Base-by-base conservation (phyloP, 2,888 invertebrate species). In the Athalia cordata region DNA sequence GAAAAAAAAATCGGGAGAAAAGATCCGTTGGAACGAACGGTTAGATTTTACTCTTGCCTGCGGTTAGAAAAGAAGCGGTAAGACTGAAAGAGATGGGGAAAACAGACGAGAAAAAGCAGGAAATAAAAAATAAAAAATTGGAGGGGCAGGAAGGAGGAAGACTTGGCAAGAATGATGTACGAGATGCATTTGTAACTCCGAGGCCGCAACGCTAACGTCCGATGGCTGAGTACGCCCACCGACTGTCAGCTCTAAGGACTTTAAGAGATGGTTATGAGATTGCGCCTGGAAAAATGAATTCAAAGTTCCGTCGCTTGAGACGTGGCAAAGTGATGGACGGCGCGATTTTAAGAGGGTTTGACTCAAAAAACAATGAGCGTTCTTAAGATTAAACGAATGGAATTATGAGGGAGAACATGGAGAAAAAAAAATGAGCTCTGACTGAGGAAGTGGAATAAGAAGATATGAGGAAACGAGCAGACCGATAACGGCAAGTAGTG, bases 111-210 rank as follows among this genome's bases (percentile, higher is more conserved):
- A 59, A 61, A 49, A 45, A 47, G 77, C 59, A 45, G 65, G 52
- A 55, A 65, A 62, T 43, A 59, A 61, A 57, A 64, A 72, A 57
- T 50, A 59, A 61, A 49, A 45, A 47, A 74, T 77, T 62, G 64
- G 62, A 66, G 29, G 43, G 76, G 75, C 29, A 77, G 13, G 52
- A 50, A 47, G 67, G 62, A 52, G 77, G 79, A 59, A 72, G 15
- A 59, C 72, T 57, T 72, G 72, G 67, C 72, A 65, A 75, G 81
- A 83, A 85, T 85, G 86, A 85, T 85, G 83, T 84, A 86, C 83
- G 85, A 81, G 83, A 83, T 83, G 84, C 85, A 86, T 86, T 85
- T 84, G 84, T 84, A 85, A 85, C 84, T 83, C 81, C 52, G 45
- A 45, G 70, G 67, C 75, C 72, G 78, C 81, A 75, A 68, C 43